These are phyloP conservation scores for Phallusia fumigata DNA, from an alignment of 23 tunicate genomes.

Conservation along the genomic window DNA sequence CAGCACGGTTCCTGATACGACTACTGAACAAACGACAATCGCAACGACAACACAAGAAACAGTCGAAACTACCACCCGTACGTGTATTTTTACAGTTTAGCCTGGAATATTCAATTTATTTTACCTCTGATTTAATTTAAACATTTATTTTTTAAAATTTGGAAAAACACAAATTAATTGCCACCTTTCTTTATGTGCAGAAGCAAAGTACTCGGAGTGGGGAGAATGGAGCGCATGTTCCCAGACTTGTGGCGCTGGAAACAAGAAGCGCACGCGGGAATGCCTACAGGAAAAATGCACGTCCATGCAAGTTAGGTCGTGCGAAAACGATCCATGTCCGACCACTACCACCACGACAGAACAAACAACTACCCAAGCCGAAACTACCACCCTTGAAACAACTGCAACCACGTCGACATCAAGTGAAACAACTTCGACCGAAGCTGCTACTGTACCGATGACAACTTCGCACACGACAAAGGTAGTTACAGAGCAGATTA, in stretches of 20 bases:
- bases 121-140: background rate
- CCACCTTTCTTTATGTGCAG: too few relatives aligned
- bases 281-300: background rate
- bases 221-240: slow-evolving; percentile 30
- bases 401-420: background rate
- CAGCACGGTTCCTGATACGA: background rate
- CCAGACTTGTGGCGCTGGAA: slow-evolving; percentile 44
- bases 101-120: too few relatives aligned
- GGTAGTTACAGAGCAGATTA: background rate
- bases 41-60: slow-evolving; percentile 3
- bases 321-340: background rate
- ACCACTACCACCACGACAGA: background rate
- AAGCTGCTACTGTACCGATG: background rate
- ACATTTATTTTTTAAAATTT: too few relatives aligned
- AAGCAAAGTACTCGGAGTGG: slow-evolving; percentile 30
- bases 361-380: background rate
- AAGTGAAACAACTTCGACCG: background rate
- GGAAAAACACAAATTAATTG: too few relatives aligned
- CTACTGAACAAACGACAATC: too few relatives aligned
- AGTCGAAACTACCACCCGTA: too few relatives aligned
- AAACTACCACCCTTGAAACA: background rate
- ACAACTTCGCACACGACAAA: background rate
- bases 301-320: background rate
- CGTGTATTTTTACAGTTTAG: too few relatives aligned
- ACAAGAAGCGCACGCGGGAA: slow-evolving; percentile 14